Conservation (phyloP, 2,113 vertebrate genomes). For the Actenoides lindsayi region DNA sequence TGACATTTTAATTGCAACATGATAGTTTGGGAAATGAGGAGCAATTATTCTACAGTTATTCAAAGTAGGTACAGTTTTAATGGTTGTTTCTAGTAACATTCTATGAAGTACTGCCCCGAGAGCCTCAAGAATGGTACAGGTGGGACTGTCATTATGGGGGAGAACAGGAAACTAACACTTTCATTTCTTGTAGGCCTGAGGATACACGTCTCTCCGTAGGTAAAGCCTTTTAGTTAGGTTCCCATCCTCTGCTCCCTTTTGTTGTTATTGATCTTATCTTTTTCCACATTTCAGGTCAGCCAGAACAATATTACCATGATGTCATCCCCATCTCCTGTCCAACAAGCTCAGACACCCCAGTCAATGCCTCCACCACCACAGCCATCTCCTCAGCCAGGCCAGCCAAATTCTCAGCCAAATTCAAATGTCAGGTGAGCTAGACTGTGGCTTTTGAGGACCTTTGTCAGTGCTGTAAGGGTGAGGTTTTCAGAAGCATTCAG, state of each 20-base stretch:
- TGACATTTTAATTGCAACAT: neutral
- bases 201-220: neutral
- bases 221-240: slow-evolving; percentile 19
- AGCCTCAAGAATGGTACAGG: neutral
- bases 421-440: slow-evolving; percentile 88
- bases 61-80: neutral
- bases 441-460: neutral
- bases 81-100: neutral
- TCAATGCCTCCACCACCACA: slow-evolving; percentile 92
- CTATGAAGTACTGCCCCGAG: neutral
- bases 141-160: neutral
- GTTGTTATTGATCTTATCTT: neutral
- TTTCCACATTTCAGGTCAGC: slow-evolving; percentile 77
- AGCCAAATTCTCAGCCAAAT: slow-evolving; percentile 89
- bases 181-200: slow-evolving; percentile 14
- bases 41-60: neutral
- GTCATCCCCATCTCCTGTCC: slow-evolving; percentile 91
- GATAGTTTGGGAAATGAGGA: neutral
- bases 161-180: neutral
- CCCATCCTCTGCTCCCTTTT: neutral
- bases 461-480: fast-evolving
- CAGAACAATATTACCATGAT: slow-evolving; percentile 85
- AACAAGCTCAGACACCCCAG: slow-evolving; percentile 89
- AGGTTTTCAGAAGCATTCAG: neutral
- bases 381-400: slow-evolving; percentile 91